Base-by-base conservation (phyloP, 2,888 invertebrate genomes). In the Subacronicta megacephala region DNA sequence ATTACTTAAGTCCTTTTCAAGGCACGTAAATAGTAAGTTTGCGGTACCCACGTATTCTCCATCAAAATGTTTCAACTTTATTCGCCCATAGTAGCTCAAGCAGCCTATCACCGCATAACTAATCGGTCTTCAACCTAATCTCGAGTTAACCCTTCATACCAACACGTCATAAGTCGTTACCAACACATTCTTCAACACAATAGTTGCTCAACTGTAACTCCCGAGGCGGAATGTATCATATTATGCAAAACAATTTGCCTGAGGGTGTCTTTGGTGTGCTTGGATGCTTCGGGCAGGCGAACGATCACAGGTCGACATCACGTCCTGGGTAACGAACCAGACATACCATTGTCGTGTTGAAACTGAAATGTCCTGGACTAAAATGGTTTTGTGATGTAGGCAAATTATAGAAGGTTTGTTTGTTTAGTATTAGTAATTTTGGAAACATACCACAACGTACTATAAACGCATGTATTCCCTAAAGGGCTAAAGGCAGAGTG, bases 161-260 rank as follows among this genome's bases (percentile, higher is more conserved):
- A 23, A 18, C 15, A 29, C 31, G 45, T 51, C 31, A 37, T 23
- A 45, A 15, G 16, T 10, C 7, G 23, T 13, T 35, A 17, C 17
- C 4, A 29, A 18, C 13, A 42, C 13, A 45, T 17, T 42, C 26
- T 45, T 35, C 23, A 35, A 15, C 35, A 51, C 35, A 43, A 45
- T 35, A 55, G 35, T 50, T 41, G 43, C 42, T 44, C 5, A 36
- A 41, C 17, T 31, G 23, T 26, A 15, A 42, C 31, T 45, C 4
- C 4, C 5, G 23, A 47, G 46, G 53, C 23, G n/a, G 47, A 61
- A 44, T 41, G 36, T 47, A 41, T 49, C 17, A 51, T 43, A 56
- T 61, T 66, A 56, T 65, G 35, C 56, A 55, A 65, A 61, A 66
- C 38, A 55, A 35, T 52, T 52, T 40, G 23, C 40, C 6, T 38